A percentile compares a stretch with the other conserved stretches of the same genome.
Conservation (phyloP, 2,888 invertebrate genomes). For the Drosophila prolongata region DNA sequence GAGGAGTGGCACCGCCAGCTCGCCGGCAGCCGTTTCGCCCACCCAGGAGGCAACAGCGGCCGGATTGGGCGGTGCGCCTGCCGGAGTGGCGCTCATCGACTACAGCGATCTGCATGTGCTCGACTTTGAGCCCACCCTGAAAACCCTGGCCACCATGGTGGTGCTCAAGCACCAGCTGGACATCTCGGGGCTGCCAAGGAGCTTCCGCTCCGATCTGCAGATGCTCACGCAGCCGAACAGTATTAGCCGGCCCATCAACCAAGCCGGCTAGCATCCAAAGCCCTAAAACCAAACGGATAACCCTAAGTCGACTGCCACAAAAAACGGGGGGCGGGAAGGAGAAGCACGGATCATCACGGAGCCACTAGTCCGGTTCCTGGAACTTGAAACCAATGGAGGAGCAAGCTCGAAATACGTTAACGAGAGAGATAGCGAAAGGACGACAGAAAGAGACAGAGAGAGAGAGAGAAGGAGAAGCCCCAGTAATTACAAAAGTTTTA, state of each 20-base stretch:
- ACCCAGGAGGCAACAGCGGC: conserved; percentile 13
- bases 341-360: conserved; percentile 3
- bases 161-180: conserved; percentile 89
- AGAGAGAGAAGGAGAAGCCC: background rate
- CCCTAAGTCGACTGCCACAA: conserved; percentile 25
- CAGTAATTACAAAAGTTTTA: conserved; percentile 17
- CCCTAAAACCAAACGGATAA: background rate
- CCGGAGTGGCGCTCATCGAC: conserved; percentile 86
- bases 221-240: conserved; percentile 90
- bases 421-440: background rate
- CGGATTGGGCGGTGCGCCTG: conserved; percentile 2
- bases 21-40: background rate
- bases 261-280: conserved; percentile 78
- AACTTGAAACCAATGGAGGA: conserved; percentile 19
- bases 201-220: conserved; percentile 84
- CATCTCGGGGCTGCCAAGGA: conserved; percentile 86
- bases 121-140: conserved; percentile 91
- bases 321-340: background rate
- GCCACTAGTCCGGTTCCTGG: conserved; percentile 28
- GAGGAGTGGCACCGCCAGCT: background rate
- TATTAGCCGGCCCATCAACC: conserved; percentile 86
- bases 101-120: conserved; percentile 93
- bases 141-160: conserved; percentile 89
- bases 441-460: background rate
- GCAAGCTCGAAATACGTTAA: conserved; percentile 15